A percentile compares a stretch with the other conserved stretches of the same genome.
These are phyloP conservation scores for Paguma larvata DNA, from an alignment of 2,797 vertebrate species.

Conservation along the genomic window DNA sequence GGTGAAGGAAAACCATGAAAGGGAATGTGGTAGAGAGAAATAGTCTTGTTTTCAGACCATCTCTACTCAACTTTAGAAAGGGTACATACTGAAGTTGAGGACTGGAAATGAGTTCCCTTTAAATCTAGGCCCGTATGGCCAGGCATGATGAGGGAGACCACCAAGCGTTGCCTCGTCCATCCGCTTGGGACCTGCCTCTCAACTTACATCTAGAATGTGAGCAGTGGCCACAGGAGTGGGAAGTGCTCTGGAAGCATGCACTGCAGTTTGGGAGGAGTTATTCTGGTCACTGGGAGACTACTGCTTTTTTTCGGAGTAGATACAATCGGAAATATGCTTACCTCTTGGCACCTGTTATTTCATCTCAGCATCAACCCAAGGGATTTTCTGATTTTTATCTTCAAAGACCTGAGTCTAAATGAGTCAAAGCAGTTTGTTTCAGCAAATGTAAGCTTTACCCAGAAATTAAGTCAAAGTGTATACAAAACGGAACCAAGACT, in stretches of 20 bases:
- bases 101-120: slow-evolving; percentile 18
- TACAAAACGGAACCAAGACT: neutral
- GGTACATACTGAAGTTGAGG: neutral
- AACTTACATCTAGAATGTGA: neutral
- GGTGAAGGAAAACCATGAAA: neutral
- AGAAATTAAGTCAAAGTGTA: slow-evolving; percentile 30
- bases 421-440: slow-evolving; percentile 35
- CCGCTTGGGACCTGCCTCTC: neutral
- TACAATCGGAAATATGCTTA: neutral
- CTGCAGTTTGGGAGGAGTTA: neutral
- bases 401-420: neutral
- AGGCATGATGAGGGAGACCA: neutral
- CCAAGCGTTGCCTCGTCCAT: neutral
- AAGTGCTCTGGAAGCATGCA: neutral
- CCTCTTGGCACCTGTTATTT: neutral
- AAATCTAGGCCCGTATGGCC: neutral
- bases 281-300: neutral
- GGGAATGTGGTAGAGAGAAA: neutral
- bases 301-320: neutral
- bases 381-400: slow-evolving; percentile 38
- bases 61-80: neutral
- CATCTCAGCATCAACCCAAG: neutral
- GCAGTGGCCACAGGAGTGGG: rapidly evolving
- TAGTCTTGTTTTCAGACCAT: neutral
- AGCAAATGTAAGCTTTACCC: neutral